Base-by-base conservation (phyloP, 2,888 invertebrate species). In the Morpho deidamia region DNA sequence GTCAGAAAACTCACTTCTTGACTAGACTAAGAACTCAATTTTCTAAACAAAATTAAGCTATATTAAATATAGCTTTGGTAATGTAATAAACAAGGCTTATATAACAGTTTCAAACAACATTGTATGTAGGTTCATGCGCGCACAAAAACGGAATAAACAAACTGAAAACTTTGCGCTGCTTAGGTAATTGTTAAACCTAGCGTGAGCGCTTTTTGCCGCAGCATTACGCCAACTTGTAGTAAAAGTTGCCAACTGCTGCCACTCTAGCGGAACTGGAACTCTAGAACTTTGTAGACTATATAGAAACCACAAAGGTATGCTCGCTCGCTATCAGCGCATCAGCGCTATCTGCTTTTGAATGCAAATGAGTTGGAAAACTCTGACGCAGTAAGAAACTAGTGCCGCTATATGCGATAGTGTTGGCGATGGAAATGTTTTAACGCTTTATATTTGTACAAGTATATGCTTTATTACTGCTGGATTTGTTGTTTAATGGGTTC, bases 281-380 rank as follows among this genome's bases (percentile, higher is more conserved):
- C 62, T 67, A 68, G 67, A 70, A 78, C 80, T 76, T 77, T 74
- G 73, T 83, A 86, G 86, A 86, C 86, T 82, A 76, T 74, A 77
- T 79, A 74, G 76, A 73, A 76, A 76, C 81, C 82, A 88, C 87
- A 88, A 87, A 88, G 87, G 88, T 84, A 81, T 68, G 77, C 64
- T 65, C 67, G 70, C 70, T 67, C 70, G 71, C 41, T 83, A 83
- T 84, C 84, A 80, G 72, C 68, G 71, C 83, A 88, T 88, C 88
- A 78, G 69, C 78, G 75, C 81, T 89, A 89, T 89, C 89, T 88
- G 86, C 88, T 88, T 85, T 88, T 80, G 81, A 81, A 88, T 88
- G 84, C 85, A 88, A 88, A 89, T 89, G 88, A 89, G 88, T 87
- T 83, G 81, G 83, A 88, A 88, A 88, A 88, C 82, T 87, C 71